phyloP scores from a whole-genome alignment of 2,113 vertebrate genomes.

The Columba livia region DNA sequence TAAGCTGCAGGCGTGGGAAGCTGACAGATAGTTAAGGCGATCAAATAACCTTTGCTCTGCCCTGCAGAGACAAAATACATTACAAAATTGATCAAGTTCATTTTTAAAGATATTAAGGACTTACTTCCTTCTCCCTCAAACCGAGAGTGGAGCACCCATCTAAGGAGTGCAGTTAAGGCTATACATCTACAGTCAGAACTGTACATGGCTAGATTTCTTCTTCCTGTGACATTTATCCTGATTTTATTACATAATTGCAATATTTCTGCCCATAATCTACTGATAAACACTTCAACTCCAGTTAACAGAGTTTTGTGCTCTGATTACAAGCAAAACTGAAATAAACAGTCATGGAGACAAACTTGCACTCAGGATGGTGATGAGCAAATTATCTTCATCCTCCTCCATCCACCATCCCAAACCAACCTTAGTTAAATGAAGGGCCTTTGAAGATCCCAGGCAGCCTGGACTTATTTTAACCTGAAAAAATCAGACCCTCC shows the following conservation, averaged over 20 bases:
- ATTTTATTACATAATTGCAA: slow-evolving; percentile 4
- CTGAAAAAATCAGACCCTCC: slow-evolving; percentile 37
- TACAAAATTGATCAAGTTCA: not conserved
- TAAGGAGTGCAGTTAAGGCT: not conserved
- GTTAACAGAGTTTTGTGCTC: not conserved
- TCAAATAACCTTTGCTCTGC: slow-evolving; percentile 26
- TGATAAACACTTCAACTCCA: not conserved
- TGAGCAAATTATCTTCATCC: not conserved
- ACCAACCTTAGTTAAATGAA: not conserved
- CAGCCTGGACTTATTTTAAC: slow-evolving; percentile 18
- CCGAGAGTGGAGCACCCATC: accelerated
- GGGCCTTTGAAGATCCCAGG: not conserved
- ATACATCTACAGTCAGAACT: not conserved
- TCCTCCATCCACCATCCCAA: not conserved
- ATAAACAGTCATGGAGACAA: not conserved
- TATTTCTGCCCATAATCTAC: not conserved
- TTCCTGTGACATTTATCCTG: not conserved
- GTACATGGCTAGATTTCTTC: not conserved
- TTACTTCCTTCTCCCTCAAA: not conserved
- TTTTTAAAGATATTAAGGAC: not conserved
- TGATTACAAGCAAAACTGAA: not conserved
- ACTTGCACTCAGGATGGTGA: not conserved
- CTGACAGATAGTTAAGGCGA: not conserved
- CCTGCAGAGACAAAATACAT: not conserved
- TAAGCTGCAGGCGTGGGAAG: slow-evolving; percentile 23